These are phyloP conservation scores for Elysia crispata DNA, from an alignment of 2,888 invertebrate genomes.

Conservation along the genomic window DNA sequence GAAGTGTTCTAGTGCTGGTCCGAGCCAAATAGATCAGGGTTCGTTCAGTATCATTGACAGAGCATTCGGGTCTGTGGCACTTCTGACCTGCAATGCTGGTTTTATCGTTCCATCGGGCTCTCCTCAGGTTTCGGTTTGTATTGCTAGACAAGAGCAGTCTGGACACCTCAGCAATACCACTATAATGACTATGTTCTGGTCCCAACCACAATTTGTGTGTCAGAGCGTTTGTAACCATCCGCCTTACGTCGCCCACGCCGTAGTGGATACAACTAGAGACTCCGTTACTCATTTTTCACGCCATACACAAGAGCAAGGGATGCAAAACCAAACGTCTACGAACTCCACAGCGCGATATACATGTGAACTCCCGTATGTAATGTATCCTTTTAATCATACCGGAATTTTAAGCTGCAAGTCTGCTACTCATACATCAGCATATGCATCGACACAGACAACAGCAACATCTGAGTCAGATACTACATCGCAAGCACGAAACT, in stretches of 20 bases:
- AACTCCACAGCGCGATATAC: constrained; percentile 5
- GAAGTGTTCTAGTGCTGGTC: no score
- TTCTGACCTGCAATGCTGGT: constrained; percentile 3
- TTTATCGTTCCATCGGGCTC: background rate
- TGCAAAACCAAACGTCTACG: background rate
- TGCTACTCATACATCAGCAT: no score
- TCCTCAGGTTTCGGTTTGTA: background rate
- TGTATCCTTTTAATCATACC: background rate
- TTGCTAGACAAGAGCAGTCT: background rate
- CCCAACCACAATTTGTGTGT: background rate
- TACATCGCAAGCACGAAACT: no score
- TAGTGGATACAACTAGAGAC: background rate
- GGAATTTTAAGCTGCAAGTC: no score
- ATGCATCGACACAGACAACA: no score
- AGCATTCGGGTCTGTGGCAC: constrained; percentile 18
- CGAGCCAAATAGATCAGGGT: no score
- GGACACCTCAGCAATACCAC: no score
- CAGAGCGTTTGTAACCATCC: constrained; percentile 23
- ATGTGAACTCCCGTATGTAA: constrained; percentile 11
- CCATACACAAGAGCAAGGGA: background rate
- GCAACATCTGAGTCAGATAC: no score
- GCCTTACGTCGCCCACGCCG: background rate
- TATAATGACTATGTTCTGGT: background rate
- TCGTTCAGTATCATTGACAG: background rate
- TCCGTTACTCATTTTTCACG: background rate